Evolutionary conservation across 1,140 invertebrate species (phyloP).

Genomic region (Diprion similis): DNA sequence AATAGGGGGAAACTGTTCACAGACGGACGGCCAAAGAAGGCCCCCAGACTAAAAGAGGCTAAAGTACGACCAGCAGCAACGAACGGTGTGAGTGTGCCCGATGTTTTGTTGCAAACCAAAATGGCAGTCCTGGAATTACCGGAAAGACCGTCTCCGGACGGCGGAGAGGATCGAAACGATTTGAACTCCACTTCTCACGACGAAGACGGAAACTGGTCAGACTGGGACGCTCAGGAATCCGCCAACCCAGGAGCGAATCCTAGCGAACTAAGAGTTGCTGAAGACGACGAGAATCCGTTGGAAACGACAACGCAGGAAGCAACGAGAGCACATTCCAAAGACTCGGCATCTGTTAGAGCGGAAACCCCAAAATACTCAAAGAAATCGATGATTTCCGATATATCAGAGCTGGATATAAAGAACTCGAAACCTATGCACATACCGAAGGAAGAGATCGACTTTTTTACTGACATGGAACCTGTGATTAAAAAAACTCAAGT

Average conservation of each 20-base stretch:
- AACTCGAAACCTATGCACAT: slow-evolving; percentile 65
- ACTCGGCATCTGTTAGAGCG: slow-evolving; percentile 39
- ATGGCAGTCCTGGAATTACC: slow-evolving; percentile 60
- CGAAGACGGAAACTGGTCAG: slow-evolving; percentile 72
- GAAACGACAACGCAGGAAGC: slow-evolving; percentile 31
- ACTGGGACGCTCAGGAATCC: slow-evolving; percentile 73
- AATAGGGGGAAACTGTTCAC: slow-evolving; percentile 81
- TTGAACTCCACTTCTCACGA: slow-evolving; percentile 56
- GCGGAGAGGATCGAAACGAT: slow-evolving; percentile 75
- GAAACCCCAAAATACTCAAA: slow-evolving; percentile 33
- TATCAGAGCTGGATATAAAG: slow-evolving; percentile 78
- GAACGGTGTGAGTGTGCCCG: slow-evolving; percentile 19
- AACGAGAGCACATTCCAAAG: slow-evolving; percentile 55
- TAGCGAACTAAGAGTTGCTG: slow-evolving; percentile 1
- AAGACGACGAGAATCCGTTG: slow-evolving; percentile 12
- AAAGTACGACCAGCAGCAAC: background rate
- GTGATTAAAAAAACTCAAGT: slow-evolving; percentile 73
- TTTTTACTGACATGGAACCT: slow-evolving; percentile 86
- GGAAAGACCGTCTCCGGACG: slow-evolving; percentile 80
- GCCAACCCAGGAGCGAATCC: slow-evolving; percentile 18
- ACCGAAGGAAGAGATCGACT: slow-evolving; percentile 65
- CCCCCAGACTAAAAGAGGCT: slow-evolving; percentile 32
- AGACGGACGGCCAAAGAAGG: slow-evolving; percentile 75
- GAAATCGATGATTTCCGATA: slow-evolving; percentile 67
- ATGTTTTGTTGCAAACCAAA: slow-evolving; percentile 25